These are phyloP conservation scores for Samia ricini DNA, from an alignment of 1,140 invertebrate genomes.

Conservation along the genomic window DNA sequence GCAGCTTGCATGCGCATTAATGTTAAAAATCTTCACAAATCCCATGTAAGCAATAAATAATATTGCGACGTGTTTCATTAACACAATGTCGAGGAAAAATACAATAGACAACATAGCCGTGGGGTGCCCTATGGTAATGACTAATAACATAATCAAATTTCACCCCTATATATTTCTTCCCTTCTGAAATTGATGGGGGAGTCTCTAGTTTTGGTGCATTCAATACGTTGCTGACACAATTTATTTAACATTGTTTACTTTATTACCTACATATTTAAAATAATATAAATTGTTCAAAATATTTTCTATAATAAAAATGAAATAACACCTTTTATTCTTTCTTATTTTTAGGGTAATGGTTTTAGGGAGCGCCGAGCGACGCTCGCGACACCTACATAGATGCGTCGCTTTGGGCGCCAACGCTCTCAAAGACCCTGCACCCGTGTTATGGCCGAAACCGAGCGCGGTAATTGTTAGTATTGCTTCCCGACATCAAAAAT, in stretches of 20 bases:
- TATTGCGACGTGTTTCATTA: conserved; percentile 25
- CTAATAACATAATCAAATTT: conserved; percentile 57
- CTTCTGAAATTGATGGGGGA: conserved; percentile 38
- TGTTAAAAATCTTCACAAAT: neutral
- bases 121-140: conserved; percentile 35
- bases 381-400: too few species aligned
- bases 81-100: conserved; percentile 19
- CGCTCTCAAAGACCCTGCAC: too few species aligned
- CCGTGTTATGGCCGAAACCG: too few species aligned
- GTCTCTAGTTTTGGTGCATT: neutral
- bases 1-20: neutral
- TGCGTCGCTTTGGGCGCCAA: too few species aligned
- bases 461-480: too few species aligned
- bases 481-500: too few species aligned
- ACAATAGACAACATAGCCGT: conserved; percentile 20
- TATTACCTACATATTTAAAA: neutral
- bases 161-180: conserved; percentile 13
- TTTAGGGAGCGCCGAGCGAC: too few species aligned
- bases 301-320: too few species aligned
- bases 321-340: too few species aligned
- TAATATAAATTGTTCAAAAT: too few species aligned
- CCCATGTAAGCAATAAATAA: conserved; percentile 17
- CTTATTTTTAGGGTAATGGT: too few species aligned
- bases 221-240: neutral
- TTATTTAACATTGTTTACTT: neutral